Evolutionary conservation across 2,797 vertebrate species (phyloP), one percentile per base, ranked within the genome.

Genomic region (Ctenosaura bakeri): DNA sequence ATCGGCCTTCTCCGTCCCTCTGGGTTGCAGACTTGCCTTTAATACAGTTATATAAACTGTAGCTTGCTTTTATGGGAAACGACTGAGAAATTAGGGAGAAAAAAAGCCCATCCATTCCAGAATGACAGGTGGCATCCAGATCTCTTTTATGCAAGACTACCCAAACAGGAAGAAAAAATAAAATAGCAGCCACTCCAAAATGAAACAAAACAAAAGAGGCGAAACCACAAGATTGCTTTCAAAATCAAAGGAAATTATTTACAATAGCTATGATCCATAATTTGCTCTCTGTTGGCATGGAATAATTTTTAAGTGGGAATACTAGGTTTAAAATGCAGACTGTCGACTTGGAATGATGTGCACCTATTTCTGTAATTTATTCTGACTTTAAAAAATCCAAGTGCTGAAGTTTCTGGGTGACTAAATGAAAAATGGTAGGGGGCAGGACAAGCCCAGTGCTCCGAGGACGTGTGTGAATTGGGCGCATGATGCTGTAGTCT

Each of bases 271-370:
- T 26, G 35, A 46, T 52, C 54, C 42, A 81, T n/a, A 86, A 81
- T 69, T 56, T 56, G 29, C 62, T 73, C 26, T 90, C 50, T 35
- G 35, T 80, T 80, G 52, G 52, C 38, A 74, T 26, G 69, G 52
- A 90, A 86, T 26, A 26, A 84, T 64, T 71, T 35, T 82, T 84
- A 83, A 81, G 14, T 69, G 22, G 78, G n/a, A 13, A 50, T 69
- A 24, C 22, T 89, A 69, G 46, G 32, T 38, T 87, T 91, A 88
- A 91, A 90, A 91, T 83, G 7, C 6, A 56, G 50, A 62, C 80
- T 89, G 29, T 83, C 91, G 85, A 85, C 52, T 64, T 83, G 42
- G 42, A 46, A 46, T 46, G 83, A 50, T 52, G 32, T 64, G 56
- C 52, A 42, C 13, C 71, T 87, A 18, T 46, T 6, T 88, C 18